Base-by-base conservation (phyloP, 1,140 invertebrate genomes). In the Eufriesea mexicana region DNA sequence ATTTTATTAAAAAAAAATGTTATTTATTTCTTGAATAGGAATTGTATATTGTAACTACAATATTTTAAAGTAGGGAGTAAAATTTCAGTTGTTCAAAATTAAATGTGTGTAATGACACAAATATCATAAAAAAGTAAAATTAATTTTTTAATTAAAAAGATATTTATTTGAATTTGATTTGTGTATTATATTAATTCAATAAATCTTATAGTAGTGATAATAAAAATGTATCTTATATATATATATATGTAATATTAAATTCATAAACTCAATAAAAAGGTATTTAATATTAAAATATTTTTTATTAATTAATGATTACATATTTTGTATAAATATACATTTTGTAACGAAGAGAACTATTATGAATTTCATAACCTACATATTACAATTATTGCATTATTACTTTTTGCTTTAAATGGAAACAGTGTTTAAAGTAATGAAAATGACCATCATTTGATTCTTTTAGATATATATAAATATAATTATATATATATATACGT, bases 401-500 rank as follows among this genome's bases (percentile, higher is more conserved):
- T n/a, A n/a, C n/a, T n/a, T n/a, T n/a, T 47, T 74, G 47, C n/a
- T 74, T 51, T 0, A 51, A 76, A 76, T 35, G n/a, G 6, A 62
- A 18, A 54, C 25, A 14, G 2, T 77, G 12, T 62, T 35, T 66
- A 28, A 51, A n/a, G 4, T 10, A 49, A 75, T 16, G 7, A 16
- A 28, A 28, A 45, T 9, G 54, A 66, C 6, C 54, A 51, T 7
- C 9, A 5, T 20, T 67, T 42, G 8, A 59, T 45, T 16, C 9
- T 42, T 66, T 54, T 2, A 9, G n/a, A 10, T 28, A n/a, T n/a
- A n/a, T n/a, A n/a, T n/a, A n/a, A n/a, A n/a, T n/a, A n/a, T n/a
- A n/a, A n/a, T n/a, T n/a, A n/a, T n/a, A n/a, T n/a, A n/a, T n/a
- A n/a, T n/a, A n/a, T n/a, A n/a, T n/a, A 88, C 68, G 89, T 79